Base-by-base conservation (phyloP, 2,888 invertebrate species). In the Xylota sylvarum region DNA sequence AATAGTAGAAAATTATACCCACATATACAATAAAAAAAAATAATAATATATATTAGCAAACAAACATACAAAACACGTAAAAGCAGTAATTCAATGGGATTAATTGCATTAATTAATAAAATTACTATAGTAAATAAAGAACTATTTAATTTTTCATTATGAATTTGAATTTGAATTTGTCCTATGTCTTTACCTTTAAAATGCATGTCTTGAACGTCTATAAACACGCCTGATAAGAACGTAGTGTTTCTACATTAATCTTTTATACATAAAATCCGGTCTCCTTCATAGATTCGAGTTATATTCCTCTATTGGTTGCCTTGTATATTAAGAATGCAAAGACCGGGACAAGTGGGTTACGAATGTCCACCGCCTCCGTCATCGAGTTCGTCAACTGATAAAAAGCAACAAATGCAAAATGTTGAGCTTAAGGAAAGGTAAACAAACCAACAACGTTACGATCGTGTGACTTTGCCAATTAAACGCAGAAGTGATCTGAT, bases 241-340 rank as follows among this genome's bases (percentile, higher is more conserved):
- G 86, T 86, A 86, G 82, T 55, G 78, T 62, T 73, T 86, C 43
- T 67, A 52, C 19, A 30, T 56, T 64, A 69, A 80, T 74, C 55
- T 73, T 14, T 62, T 58, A 37, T 12, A 48, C 77, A 77, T 27
- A 73, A 82, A 81, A 85, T 76, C 72, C 70, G 67, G 76, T 85
- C 73, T 85, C 72, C 65, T 86, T 82, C 87, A 86, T 94, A 97
- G 97, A 96, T 97, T 91, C 96, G 96, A 93, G 95, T 96, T 91
- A 96, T 98, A 92, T 97, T 99, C 94, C 95, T 99, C 91, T 97
- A 97, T 93, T 99, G 99, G 98, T 94, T 99, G 93, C 99, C 99
- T 90, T 98, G 98, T 95, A 93, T 98, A 90, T 95, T 99, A 92
- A 96, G 98, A 91, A 99, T 99, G 99, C 96, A 96, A 91, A 94